Conservation (phyloP, 2,113 vertebrate species). For the Prinia subflava region DNA sequence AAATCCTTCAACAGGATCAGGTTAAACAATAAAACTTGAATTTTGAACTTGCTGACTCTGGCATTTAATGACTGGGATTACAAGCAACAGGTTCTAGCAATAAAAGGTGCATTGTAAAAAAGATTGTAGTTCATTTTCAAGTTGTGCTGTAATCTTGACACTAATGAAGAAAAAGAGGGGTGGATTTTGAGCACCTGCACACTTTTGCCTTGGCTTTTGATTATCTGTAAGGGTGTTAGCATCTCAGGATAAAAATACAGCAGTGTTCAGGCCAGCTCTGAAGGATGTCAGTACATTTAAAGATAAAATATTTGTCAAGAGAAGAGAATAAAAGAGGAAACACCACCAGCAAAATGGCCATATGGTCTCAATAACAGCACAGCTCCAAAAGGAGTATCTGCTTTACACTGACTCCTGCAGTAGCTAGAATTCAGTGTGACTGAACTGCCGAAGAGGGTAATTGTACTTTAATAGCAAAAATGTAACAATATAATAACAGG, state of each 20-base stretch:
- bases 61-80: background rate
- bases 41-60: background rate
- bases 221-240: background rate
- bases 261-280: slow-evolving; percentile 9
- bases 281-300: slow-evolving; percentile 38
- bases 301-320: slow-evolving; percentile 57
- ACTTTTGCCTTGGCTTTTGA: background rate
- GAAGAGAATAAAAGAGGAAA: slow-evolving; percentile 53
- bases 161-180: background rate
- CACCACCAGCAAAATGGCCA: slow-evolving; percentile 24
- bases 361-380: slow-evolving; percentile 62
- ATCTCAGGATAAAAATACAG: slow-evolving; percentile 15
- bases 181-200: background rate
- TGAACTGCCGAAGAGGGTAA: slow-evolving; percentile 15
- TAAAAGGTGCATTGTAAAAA: background rate
- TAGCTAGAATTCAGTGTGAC: slow-evolving; percentile 43
- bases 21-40: background rate
- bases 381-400: slow-evolving; percentile 44
- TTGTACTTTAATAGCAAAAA: slow-evolving; percentile 52
- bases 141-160: background rate
- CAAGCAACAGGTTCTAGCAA: background rate
- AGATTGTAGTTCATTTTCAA: background rate
- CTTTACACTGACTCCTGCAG: slow-evolving; percentile 39
- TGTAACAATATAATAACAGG: slow-evolving; percentile 32
- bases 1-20: background rate